phyloP scores from a whole-genome alignment of 2,797 vertebrate genomes.

The Uromys caudimaculatus region DNA sequence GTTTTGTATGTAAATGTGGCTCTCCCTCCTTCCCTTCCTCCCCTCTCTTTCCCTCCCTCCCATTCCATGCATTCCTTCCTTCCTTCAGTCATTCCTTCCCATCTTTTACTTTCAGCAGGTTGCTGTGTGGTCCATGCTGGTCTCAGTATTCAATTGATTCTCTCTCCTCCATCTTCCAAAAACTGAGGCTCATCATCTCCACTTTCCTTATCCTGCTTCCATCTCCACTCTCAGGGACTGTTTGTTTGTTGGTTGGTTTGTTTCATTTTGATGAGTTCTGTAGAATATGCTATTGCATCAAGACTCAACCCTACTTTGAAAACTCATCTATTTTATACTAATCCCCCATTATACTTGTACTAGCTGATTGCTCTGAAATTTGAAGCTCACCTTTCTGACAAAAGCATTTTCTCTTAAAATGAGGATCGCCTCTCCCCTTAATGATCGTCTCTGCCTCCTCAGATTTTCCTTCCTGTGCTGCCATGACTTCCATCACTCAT shows the following conservation, averaged over 20 bases:
- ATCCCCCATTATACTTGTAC: not conserved
- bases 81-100: not conserved
- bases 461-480: not conserved
- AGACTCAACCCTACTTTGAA: not conserved
- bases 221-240: not conserved
- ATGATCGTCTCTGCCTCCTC: not conserved
- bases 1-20: not conserved
- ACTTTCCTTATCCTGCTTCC: not conserved
- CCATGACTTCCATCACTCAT: not conserved
- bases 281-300: not conserved
- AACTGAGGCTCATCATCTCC: no score
- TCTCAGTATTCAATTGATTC: not conserved
- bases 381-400: not conserved
- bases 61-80: not conserved
- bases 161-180: not conserved
- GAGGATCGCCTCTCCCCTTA: not conserved
- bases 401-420: not conserved
- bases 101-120: not conserved
- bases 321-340: not conserved
- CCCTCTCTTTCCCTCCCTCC: not conserved
- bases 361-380: not conserved
- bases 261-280: not conserved
- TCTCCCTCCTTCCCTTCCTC: not conserved
- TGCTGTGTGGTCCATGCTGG: not conserved
- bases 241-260: not conserved